Percentiles rank a stretch among this genome's conserved stretches.
These are phyloP conservation scores for Eurypyga helias DNA, from an alignment of 2,113 vertebrate species.

Conservation along the genomic window DNA sequence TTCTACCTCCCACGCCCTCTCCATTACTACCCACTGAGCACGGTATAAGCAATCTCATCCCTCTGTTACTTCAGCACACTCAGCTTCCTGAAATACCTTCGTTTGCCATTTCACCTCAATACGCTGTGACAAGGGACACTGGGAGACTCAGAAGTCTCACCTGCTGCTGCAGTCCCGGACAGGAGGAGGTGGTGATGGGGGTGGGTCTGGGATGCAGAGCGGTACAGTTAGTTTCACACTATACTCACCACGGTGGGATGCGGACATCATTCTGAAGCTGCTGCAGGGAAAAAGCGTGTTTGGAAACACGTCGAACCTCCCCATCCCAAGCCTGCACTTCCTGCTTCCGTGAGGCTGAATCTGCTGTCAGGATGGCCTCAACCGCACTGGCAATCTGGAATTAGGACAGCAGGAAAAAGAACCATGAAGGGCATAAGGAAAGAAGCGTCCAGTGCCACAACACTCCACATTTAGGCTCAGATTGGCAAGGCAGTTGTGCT, in stretches of 20 bases:
- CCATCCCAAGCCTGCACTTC: slow-evolving; percentile 98
- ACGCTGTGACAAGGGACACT: background rate
- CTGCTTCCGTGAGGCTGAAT: slow-evolving; percentile 92
- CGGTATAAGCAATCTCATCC: fast-evolving
- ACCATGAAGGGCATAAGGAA: background rate
- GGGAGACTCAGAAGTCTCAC: background rate
- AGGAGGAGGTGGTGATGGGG: background rate
- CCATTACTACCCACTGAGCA: background rate
- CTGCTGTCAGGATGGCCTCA: slow-evolving; percentile 90
- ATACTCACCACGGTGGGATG: slow-evolving; percentile 92
- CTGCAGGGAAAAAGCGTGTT: slow-evolving; percentile 89
- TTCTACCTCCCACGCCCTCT: background rate
- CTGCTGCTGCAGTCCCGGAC: background rate
- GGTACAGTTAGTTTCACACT: background rate
- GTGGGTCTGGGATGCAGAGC: background rate
- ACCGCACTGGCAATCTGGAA: slow-evolving; percentile 90
- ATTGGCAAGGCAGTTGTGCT: fast-evolving
- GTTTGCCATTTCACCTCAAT: background rate
- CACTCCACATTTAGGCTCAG: background rate
- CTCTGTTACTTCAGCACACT: background rate
- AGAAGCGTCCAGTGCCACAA: background rate
- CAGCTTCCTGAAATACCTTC: background rate
- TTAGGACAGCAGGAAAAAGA: background rate
- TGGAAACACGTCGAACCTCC: slow-evolving; percentile 94
- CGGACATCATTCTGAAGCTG: slow-evolving; percentile 93